Conservation (phyloP, 2,888 invertebrate species). For the Rhyacophila evoluta region DNA sequence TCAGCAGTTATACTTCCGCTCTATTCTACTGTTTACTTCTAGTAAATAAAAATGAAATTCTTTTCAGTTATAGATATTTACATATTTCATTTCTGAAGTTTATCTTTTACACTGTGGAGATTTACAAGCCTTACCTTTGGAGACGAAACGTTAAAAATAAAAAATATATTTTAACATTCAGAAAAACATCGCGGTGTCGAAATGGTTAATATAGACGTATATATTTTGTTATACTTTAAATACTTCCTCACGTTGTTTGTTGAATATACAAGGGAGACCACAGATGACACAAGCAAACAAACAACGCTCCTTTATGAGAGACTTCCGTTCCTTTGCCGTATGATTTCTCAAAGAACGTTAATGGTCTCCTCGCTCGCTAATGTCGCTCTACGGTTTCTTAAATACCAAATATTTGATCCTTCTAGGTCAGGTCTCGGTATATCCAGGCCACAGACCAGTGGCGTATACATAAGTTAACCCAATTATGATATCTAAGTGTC, state of each 20-base stretch:
- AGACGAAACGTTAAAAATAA: too few relatives aligned
- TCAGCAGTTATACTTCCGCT: too few relatives aligned
- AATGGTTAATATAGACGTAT: too few relatives aligned
- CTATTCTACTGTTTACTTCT: too few relatives aligned
- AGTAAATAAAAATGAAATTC: too few relatives aligned
- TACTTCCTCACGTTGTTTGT: not conserved
- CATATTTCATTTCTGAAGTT: too few relatives aligned
- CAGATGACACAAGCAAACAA: not conserved
- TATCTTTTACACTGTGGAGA: too few relatives aligned
- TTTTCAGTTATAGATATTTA: too few relatives aligned
- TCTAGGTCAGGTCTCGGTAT: not conserved
- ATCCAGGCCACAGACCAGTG: not conserved
- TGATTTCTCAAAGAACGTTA: slow-evolving; percentile 1
- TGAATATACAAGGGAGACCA: not conserved
- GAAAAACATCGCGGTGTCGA: too few relatives aligned
- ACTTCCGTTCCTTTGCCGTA: not conserved
- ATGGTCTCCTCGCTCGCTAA: not conserved
- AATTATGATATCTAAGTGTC: not conserved
- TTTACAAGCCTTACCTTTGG: too few relatives aligned
- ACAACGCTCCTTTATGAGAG: not conserved
- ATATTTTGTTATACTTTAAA: too few relatives aligned
- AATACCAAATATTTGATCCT: slow-evolving; percentile 8
- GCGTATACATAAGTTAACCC: not conserved
- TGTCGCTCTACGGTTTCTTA: not conserved
- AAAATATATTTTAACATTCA: too few relatives aligned